These are phyloP conservation scores for Drosophila conformis DNA, from an alignment of 2,888 invertebrate genomes.

Conservation along the genomic window DNA sequence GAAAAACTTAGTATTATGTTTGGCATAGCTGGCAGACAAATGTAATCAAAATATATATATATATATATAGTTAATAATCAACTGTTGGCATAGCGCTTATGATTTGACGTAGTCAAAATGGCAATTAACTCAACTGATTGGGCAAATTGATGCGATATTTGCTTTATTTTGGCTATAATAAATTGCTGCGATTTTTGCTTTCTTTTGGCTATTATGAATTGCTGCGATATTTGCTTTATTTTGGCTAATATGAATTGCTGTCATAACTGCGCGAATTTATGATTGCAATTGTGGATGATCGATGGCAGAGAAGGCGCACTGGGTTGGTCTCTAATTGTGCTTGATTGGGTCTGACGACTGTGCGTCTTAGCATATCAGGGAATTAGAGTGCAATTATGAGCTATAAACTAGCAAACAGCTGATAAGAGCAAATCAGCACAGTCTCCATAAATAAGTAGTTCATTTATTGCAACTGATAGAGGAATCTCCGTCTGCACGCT, in stretches of 20 bases:
- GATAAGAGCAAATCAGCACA: conserved; percentile 37
- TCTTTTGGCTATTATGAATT: conserved; percentile 24
- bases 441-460: conserved; percentile 29
- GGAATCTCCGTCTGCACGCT: conserved; percentile 16
- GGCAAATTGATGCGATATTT: conserved; percentile 26
- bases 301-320: conserved; percentile 30
- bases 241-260: conserved; percentile 26
- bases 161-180: conserved; percentile 19
- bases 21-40: not conserved
- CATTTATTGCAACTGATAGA: conserved; percentile 46
- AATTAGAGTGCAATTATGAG: conserved; percentile 40
- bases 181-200: too few relatives aligned
- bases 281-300: conserved; percentile 56
- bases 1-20: not conserved
- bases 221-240: too few relatives aligned
- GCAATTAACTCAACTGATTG: conserved; percentile 17
- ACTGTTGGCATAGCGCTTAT: not conserved
- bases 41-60: not conserved
- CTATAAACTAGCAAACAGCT: conserved; percentile 42
- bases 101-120: conserved; percentile 15
- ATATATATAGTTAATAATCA: conserved; percentile 4
- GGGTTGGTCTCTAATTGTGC: conserved; percentile 24
- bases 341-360: conserved; percentile 15
- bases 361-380: conserved; percentile 27
- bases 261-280: conserved; percentile 22